Conservation (phyloP, 2,888 invertebrate species). For the Caenorhabditis sp. region DNA sequence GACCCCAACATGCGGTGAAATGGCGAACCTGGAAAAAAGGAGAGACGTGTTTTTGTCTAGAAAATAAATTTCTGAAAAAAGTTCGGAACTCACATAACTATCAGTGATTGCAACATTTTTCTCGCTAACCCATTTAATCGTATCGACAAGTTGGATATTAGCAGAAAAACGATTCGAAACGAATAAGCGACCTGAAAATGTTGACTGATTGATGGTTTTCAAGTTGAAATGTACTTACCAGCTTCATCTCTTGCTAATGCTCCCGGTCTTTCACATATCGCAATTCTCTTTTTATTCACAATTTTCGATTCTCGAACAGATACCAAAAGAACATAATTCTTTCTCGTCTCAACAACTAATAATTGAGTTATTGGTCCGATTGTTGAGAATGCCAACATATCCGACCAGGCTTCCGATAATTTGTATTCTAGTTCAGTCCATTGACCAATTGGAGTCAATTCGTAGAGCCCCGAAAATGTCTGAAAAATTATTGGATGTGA, state of each 20-base stretch:
- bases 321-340: slow-evolving; percentile 47
- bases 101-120: slow-evolving; percentile 50
- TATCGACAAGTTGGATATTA: slow-evolving; percentile 51
- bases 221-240: slow-evolving; percentile 11
- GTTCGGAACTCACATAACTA: slow-evolving; percentile 6
- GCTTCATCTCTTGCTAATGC: slow-evolving; percentile 53
- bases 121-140: slow-evolving; percentile 45
- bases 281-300: slow-evolving; percentile 48
- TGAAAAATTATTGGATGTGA: slow-evolving; percentile 12
- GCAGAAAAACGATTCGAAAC: slow-evolving; percentile 46
- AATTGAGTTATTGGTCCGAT: slow-evolving; percentile 56
- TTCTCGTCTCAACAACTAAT: slow-evolving; percentile 50
- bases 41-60: background rate
- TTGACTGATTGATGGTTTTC: background rate
- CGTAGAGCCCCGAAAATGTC: slow-evolving; percentile 55
- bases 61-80: too few relatives aligned
- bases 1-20: slow-evolving; percentile 51
- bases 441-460: slow-evolving; percentile 49
- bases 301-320: slow-evolving; percentile 49
- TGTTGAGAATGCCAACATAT: slow-evolving; percentile 55
- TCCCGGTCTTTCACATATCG: slow-evolving; percentile 51
- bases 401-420: slow-evolving; percentile 49
- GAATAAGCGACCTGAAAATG: slow-evolving; percentile 47
- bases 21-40: slow-evolving; percentile 36
- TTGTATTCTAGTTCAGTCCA: slow-evolving; percentile 58